Percentiles rank a stretch among this genome's conserved stretches.
phyloP scores from a whole-genome alignment of 2,113 vertebrate genomes.

The Agelaius tricolor region DNA sequence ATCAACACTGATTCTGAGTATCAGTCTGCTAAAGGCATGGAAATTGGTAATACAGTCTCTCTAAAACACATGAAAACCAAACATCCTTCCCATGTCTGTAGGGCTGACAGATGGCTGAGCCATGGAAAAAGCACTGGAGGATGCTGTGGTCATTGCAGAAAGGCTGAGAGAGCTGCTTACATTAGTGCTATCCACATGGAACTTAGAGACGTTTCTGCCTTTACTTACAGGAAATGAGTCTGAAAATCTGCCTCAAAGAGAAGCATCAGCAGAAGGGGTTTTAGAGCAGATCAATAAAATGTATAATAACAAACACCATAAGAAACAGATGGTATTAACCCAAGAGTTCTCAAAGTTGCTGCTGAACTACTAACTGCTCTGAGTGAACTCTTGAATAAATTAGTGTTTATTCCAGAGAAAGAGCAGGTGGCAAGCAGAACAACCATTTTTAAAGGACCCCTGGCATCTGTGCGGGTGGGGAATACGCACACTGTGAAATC shows the following conservation, averaged over 20 bases:
- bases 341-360: not conserved
- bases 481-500: not conserved
- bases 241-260: not conserved
- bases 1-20: not conserved
- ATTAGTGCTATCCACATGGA: not conserved
- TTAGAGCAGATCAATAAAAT: conserved; percentile 4
- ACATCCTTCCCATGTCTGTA: not conserved
- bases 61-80: not conserved
- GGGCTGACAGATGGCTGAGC: not conserved
- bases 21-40: not conserved
- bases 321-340: conserved; percentile 12
- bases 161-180: not conserved
- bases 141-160: not conserved
- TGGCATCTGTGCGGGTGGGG: accelerated
- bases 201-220: not conserved
- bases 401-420: not conserved
- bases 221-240: not conserved
- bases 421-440: not conserved
- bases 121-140: not conserved
- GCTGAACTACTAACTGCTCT: not conserved
- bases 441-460: not conserved
- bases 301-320: not conserved
- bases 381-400: not conserved
- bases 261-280: conserved; percentile 1
- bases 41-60: not conserved